A percentile compares a stretch with the other conserved stretches of the same genome.
Evolutionary conservation across 2,888 invertebrate genomes (phyloP).

Genomic region (Zele albiditarsus): DNA sequence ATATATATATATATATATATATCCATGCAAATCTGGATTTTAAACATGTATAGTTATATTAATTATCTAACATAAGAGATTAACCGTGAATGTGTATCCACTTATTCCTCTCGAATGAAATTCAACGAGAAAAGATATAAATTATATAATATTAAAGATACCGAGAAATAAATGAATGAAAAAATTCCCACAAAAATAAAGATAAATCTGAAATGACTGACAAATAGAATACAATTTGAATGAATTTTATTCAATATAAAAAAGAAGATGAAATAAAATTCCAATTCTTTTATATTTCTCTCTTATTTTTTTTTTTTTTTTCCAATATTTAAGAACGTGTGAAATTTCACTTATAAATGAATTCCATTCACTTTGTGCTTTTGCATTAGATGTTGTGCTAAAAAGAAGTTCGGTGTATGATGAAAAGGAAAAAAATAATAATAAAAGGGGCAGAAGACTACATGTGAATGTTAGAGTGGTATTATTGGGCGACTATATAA

Average conservation of each 20-base stretch:
- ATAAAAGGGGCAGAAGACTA: not conserved
- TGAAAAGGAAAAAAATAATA: conserved; percentile 1
- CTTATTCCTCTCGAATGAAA: no score
- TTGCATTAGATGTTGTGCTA: conserved; percentile 14
- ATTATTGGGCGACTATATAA: conserved; percentile 26
- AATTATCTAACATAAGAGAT: no score
- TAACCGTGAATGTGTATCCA: no score
- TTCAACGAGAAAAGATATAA: no score
- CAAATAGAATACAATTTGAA: not conserved
- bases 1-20: not conserved
- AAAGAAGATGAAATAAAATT: not conserved
- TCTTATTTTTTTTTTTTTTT: not conserved
- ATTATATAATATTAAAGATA: no score
- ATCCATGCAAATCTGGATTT: no score
- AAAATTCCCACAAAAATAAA: not conserved
- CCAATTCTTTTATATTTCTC: no score
- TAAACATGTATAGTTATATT: no score
- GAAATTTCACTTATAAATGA: conserved; percentile 36
- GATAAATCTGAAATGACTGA: not conserved
- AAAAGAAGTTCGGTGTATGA: conserved; percentile 21
- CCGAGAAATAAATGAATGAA: not conserved
- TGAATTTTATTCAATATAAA: not conserved
- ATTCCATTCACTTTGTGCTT: conserved; percentile 30
- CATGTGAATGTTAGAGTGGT: conserved; percentile 20
- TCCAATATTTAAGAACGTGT: conserved; percentile 22